Percentiles rank a stretch among this genome's conserved stretches.
These are phyloP conservation scores for Steinernema hermaphroditum DNA, from an alignment of 2,888 invertebrate species.

Conservation along the genomic window DNA sequence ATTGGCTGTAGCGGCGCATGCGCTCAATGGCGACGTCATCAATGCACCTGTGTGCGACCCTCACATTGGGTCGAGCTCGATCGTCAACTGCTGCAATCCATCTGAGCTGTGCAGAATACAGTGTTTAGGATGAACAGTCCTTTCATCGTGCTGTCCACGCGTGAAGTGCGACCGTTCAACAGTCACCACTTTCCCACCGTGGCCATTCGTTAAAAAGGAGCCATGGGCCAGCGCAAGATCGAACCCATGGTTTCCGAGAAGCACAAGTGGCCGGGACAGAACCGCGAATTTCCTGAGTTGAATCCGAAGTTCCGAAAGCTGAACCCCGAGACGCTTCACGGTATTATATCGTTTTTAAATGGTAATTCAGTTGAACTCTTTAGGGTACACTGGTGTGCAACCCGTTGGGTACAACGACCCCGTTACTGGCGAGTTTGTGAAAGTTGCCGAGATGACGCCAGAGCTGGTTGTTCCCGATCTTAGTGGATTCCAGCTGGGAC, in stretches of 20 bases:
- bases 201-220: conserved; percentile 66
- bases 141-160: background rate
- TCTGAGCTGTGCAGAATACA: background rate
- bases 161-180: conserved; percentile 57
- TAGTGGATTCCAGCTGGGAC: conserved; percentile 80
- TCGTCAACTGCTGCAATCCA: background rate
- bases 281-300: conserved; percentile 63
- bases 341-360: conserved; percentile 44
- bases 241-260: conserved; percentile 58
- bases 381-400: conserved; percentile 60
- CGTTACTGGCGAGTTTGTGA: conserved; percentile 59
- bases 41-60: background rate
- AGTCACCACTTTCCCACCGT: conserved; percentile 57
- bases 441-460: conserved; percentile 86
- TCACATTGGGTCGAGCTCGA: background rate
- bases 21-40: background rate
- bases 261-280: conserved; percentile 59
- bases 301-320: conserved; percentile 59
- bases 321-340: conserved; percentile 53
- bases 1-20: no score
- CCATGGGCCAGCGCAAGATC: conserved; percentile 59
- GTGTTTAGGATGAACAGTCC: background rate
- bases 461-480: conserved; percentile 89
- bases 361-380: no score
- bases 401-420: conserved; percentile 56